Evolutionary conservation across 2,888 invertebrate genomes (phyloP), one percentile per base, ranked within the genome.

Genomic region (Hypercompe scribonia): DNA sequence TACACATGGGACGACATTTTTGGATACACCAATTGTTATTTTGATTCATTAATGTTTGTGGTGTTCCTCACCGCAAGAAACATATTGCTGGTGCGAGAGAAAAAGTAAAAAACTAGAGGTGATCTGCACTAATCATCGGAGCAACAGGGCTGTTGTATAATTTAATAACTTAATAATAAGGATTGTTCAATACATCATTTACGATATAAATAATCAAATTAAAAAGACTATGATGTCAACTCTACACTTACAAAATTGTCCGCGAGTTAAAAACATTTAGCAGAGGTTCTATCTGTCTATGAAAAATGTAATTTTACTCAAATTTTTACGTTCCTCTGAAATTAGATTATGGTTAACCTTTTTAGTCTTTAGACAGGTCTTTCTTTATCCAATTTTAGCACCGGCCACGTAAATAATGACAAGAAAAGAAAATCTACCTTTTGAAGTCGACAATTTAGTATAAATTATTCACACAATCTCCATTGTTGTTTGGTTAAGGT

Each of bases 391-490:
- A 68, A 63, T 39, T 72, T 72, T 24, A 10, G 31, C 61, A 13
- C 36, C 36, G 54, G 36, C 28, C 10, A 15, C n/a, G 24, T 46
- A 73, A 69, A 78, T 74, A 74, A 73, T 66, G 70, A 24, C 70
- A 31, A 34, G 61, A 63, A 68, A 71, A 18, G 13, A 58, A 39
- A 67, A 65, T 63, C 34, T 21, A 64, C 70, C 70, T 73, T 77
- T 74, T 76, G 66, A 74, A 71, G 70, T 68, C 73, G 50, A 50
- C 71, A 21, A 34, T 67, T 77, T 75, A 80, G 75, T 81, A 76
- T 76, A 75, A 78, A 82, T 84, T 78, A 77, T 82, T 77, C 74
- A 72, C 63, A 77, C 58, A 46, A 65, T 68, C 71, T 73, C 75
- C 78, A 75, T 74, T 69, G 73, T 63, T 70, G 65, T 65, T 11